Evolutionary conservation across 1,140 invertebrate genomes (phyloP), one percentile per base, ranked within the genome.

Genomic region (Acyrthosiphon pisum): DNA sequence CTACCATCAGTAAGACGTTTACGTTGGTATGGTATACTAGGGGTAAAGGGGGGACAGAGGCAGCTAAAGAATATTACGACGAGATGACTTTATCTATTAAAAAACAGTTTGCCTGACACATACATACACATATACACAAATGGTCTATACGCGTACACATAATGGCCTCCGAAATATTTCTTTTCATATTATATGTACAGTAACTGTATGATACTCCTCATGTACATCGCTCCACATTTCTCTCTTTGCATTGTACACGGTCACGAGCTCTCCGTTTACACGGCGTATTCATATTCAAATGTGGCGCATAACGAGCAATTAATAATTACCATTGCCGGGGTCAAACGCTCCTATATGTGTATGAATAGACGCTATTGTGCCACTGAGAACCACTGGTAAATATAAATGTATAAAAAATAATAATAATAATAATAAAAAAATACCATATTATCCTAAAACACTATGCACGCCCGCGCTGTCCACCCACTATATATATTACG

Each of bases 391-490:
- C 91, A 93, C 91, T 93, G 81, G 50, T 56, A 35, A 90, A 60
- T 50, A 92, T 84, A 84, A 68, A 76, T 41, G 91, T 84, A 84
- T 48, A 30, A 8, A 48, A 91, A 76, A 46, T 44, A 91, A 83
- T 48, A 84, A 18, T 84, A 84, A 46, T 86, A 86, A 86, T 50
- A 88, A 50, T 26, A 84, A 86, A 53, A 92, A 83, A 92, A 83
- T 8, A 91, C 60, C 44, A 83, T 83, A 86, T 93, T 93, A 93
- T 93, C 91, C 91, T 56, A 86, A 93, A 93, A 93, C 81, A 93
- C 91, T 93, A 86, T 93, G 91, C 91, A 93, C 91, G 91, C 91
- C 91, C 50, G 91, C 89, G 91, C 91, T 93, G 91, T 93, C 91
- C 91, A 93, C 91, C 91, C 91, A 93, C 91, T 53, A 76, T 76